Evolutionary conservation across 2,113 vertebrate genomes (phyloP), one percentile per base, ranked within the genome.

Genomic region (Hemicordylus capensis): DNA sequence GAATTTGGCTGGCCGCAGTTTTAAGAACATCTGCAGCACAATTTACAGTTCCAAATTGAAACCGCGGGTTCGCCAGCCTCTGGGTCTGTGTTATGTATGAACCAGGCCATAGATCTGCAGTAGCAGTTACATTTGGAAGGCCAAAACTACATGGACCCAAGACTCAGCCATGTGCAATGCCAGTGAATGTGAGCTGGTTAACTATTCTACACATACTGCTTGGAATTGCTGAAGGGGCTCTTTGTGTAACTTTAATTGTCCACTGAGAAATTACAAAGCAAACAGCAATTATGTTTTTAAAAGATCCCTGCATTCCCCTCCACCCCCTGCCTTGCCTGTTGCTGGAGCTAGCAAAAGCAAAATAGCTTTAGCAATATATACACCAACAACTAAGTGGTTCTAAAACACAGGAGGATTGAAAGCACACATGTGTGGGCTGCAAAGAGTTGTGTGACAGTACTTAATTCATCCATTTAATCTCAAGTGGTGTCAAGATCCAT

Each of bases 251-350:
- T 89, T 89, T 91, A 93, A 91, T 89, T 91, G 89, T 93, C 92
- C 92, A 85, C 91, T 88, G 92, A 93, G 92, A 93, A 90, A 95
- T 91, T 88, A 89, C 90, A 93, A 94, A 93, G 91, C 87, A 94
- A 95, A 94, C 85, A 89, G 90, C 90, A 92, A 92, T 94, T 95
- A 93, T 84, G 28, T 51, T 89, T 89, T 66, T 86, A 91, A 93
- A 89, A 26, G 24, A n/a, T 37, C 26, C 42, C 20, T 4, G 34
- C 19, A 24, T 73, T 24, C 70, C 42, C 48, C 39, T 64, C 70
- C 20, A 37, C 22, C 72, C 54, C 81, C 69, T 74, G 86, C 42
- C 5, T 72, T 89, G 87, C 89, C 87, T 87, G 89, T 90, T 90
- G 85, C 72, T 26, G 73, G 72, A 92, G 92, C 83, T 91, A 63